A percentile compares a stretch with the other conserved stretches of the same genome.
phyloP scores from a whole-genome alignment of 2,113 vertebrate species.

The Gallinago paraguaiae region DNA sequence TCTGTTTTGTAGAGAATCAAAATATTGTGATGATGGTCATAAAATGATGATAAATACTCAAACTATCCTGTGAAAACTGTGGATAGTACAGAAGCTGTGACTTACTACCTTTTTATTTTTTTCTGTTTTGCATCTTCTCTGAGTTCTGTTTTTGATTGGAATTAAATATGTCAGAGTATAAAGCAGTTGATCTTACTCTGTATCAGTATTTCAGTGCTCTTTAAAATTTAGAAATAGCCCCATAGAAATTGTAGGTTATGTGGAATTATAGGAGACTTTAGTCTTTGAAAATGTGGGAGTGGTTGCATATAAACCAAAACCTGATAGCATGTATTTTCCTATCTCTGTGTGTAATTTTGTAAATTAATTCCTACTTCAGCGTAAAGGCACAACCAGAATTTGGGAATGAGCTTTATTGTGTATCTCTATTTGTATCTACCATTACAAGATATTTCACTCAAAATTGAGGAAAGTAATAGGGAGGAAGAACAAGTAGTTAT shows the following conservation, averaged over 20 bases:
- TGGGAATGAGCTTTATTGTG: neutral
- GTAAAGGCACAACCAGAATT: neutral
- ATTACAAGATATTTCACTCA: neutral
- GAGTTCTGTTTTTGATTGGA: neutral
- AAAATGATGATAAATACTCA: neutral
- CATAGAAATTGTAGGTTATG: rapidly evolving
- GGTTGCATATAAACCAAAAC: neutral
- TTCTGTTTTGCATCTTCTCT: neutral
- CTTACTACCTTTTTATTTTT: neutral
- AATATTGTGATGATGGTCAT: neutral
- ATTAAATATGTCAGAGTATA: neutral
- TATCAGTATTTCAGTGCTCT: neutral
- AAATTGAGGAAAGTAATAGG: neutral
- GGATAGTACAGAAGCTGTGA: neutral
- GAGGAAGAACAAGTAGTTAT: neutral
- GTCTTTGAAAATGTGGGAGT: neutral
- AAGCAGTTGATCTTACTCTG: neutral
- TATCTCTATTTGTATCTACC: neutral
- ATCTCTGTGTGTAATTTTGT: neutral
- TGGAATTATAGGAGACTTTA: neutral
- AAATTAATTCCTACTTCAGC: neutral
- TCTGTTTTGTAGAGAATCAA: neutral
- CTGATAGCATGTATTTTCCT: neutral
- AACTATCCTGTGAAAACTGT: neutral
- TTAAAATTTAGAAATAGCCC: neutral